A percentile compares a stretch with the other conserved stretches of the same genome.
These are phyloP conservation scores for Scaptodrosophila lebanonensis DNA, from an alignment of 1,140 invertebrate genomes.

Conservation along the genomic window DNA sequence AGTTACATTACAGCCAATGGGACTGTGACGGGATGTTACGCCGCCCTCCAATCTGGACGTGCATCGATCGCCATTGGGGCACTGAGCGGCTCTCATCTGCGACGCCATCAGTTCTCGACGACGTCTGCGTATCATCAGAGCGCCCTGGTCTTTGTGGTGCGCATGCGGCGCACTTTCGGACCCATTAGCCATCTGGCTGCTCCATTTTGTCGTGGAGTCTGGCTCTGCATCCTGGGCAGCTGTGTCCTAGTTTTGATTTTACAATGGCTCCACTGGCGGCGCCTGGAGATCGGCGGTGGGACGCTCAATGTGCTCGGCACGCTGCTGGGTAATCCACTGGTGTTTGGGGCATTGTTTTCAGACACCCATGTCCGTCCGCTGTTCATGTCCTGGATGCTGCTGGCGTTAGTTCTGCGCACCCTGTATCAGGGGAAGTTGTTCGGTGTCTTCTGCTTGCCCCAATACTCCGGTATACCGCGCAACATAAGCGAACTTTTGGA, in stretches of 20 bases:
- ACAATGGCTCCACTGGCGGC: not conserved
- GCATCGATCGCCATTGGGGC: constrained; percentile 46
- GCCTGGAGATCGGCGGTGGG: not conserved
- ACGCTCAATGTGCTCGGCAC: constrained; percentile 39
- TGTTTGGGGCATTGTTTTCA: not conserved
- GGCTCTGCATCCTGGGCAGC: constrained; percentile 22
- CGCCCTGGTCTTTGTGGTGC: constrained; percentile 46
- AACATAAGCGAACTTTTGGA: constrained; percentile 33
- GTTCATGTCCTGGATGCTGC: constrained; percentile 34
- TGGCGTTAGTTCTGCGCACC: constrained; percentile 42
- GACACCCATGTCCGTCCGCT: constrained; percentile 1
- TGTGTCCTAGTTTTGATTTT: constrained; percentile 23
- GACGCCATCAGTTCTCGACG: constrained; percentile 29
- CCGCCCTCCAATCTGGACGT: not conserved
- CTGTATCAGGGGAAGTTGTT: constrained; percentile 56
- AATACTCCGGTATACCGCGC: constrained; percentile 20
- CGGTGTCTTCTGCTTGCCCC: constrained; percentile 43
- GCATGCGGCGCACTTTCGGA: constrained; percentile 27
- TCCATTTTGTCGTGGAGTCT: constrained; percentile 35
- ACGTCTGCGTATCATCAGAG: constrained; percentile 51
- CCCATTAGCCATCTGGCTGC: constrained; percentile 35
- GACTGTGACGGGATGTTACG: constrained; percentile 42
- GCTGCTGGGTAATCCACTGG: constrained; percentile 44
- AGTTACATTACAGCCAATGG: not conserved
- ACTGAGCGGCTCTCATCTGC: constrained; percentile 47